Evolutionary conservation across 2,888 invertebrate genomes (phyloP), one percentile per base, ranked within the genome.

Genomic region (Amphipyra berbera): DNA sequence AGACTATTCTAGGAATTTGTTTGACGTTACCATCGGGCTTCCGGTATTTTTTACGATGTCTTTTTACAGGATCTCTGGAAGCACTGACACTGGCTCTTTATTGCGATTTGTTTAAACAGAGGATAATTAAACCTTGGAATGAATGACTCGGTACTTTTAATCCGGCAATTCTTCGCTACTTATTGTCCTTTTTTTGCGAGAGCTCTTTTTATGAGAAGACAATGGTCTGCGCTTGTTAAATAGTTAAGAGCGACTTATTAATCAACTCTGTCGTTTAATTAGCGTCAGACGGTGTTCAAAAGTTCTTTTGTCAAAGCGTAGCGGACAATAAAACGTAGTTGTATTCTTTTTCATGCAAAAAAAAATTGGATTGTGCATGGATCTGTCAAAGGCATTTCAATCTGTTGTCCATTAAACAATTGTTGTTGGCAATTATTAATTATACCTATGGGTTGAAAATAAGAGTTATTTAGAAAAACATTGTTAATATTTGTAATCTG

Each of bases 91-190:
- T 82, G 82, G 81, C 81, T 88, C 87, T 89, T 89, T 88, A 90
- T 91, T 90, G 88, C 89, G 89, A 91, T 92, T 90, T 93, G 90
- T 94, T 94, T 94, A 92, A 94, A 93, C 90, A 92, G 89, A 83
- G 88, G 88, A 93, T 92, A 94, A 95, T 95, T 94, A 94, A 94
- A 92, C 83, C 88, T 85, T 73, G 79, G 84, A 90, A 90, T 89
- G 90, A 92, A 91, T 90, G 90, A 90, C 83, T 88, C 83, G 83
- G 83, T 88, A 84, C 87, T 93, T 91, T 92, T 90, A 90, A 90
- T 90, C 90, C 85, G 77, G 79, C 83, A 83, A 88, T 84, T 85
- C 85, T 85, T 87, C 68, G 81, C 72, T 70, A 79, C 81, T 87
- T 86, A 83, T 85, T 86, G 83, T 85, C 78, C 79, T 82, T 88